phyloP scores from a whole-genome alignment of 2,888 invertebrate species.

The Diaperis boleti region DNA sequence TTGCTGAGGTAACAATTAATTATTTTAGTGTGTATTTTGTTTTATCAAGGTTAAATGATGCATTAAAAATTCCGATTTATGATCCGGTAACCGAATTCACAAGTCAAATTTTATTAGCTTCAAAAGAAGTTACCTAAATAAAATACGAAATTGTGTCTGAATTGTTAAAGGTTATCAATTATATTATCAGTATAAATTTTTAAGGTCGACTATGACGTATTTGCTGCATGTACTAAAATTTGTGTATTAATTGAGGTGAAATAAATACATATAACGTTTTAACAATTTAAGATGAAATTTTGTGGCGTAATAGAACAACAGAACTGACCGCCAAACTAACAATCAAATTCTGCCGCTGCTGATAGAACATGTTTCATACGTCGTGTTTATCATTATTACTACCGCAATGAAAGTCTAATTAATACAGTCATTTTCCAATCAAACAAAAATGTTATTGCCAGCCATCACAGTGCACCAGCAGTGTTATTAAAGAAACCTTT shows the following conservation, averaged over 20 bases:
- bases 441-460: no score
- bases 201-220: conserved; percentile 21
- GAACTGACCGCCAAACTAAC: no score
- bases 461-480: no score
- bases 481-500: no score
- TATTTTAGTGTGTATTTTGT: conserved; percentile 12
- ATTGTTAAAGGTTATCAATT: conserved; percentile 27
- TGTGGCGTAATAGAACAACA: no score
- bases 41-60: conserved; percentile 28
- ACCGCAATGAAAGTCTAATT: no score
- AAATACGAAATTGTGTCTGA: background rate
- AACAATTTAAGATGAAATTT: background rate
- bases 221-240: background rate
- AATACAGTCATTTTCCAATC: no score
- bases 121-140: background rate
- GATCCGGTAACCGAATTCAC: background rate
- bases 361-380: no score
- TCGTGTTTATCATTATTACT: no score
- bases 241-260: no score
- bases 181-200: conserved; percentile 17
- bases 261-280: no score
- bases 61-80: conserved; percentile 10
- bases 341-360: no score
- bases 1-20: conserved; percentile 19
- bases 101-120: background rate